Evolutionary conservation across 2,797 vertebrate species (phyloP), one percentile per base, ranked within the genome.

Genomic region (Podarcis siculus): DNA sequence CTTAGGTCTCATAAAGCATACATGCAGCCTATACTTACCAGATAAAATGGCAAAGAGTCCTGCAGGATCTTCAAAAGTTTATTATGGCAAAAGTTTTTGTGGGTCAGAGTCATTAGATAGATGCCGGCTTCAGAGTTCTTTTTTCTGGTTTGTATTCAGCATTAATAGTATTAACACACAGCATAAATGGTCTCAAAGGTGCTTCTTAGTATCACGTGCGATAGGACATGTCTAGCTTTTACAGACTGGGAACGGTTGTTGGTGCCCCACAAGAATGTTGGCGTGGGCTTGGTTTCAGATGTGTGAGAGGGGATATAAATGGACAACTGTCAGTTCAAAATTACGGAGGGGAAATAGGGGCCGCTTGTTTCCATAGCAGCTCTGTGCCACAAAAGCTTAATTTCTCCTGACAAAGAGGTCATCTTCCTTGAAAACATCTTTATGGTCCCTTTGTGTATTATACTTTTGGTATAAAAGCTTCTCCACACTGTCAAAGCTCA

Each of bases 381-480:
- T 83, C 90, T 91, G 95, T 81, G 93, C 94, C 89, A 90, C 94
- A 95, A 93, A 93, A 96, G 95, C 89, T 92, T 92, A 93, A 95
- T 93, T 93, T 93, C 90, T 93, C 85, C 83, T 87, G 92, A 94
- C 95, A 95, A 94, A 96, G 93, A 92, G 93, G 94, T 94, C 93
- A 92, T 96, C 95, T 95, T 95, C 95, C 93, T 95, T 95, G 93
- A 94, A 94, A 92, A 86, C 0, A 87, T 93, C 94, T 96, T 96
- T 96, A 96, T 96, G 95, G 95, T 95, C 95, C 93, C 93, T 96
- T 93, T 93, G 94, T 92, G 95, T 91, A 94, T 95, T 96, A 96
- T 96, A 89, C 83, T 93, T 93, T 95, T 89, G 94, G 94, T 92
- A 97, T 94, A 96, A 97, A 97, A 94, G 96, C 95, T 89, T 58